Base-by-base conservation (phyloP, 2,113 vertebrate species). In the Macrotis lagotis region DNA sequence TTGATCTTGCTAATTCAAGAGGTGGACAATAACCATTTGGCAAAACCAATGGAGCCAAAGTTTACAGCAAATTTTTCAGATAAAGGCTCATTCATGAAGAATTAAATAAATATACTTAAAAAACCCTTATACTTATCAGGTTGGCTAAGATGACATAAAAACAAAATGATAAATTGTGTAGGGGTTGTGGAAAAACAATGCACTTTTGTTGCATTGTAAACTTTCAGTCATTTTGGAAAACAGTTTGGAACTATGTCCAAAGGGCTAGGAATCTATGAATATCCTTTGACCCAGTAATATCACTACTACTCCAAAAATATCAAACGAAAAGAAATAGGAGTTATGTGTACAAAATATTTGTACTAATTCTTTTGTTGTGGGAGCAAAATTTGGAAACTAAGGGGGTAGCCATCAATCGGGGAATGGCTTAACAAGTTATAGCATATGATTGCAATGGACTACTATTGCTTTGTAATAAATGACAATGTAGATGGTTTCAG, bases 151-250 rank as follows among this genome's bases (percentile, higher is more conserved):
- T n/a, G 14, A n/a, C 66, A 74, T 14, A 74, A 74, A 19, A n/a
- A 12, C 4, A n/a, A 74, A 74, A n/a, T n/a, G 6, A n/a, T 37
- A 74, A 74, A 74, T 74, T 74, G 28, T n/a, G 16, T 14, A 37
- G 66, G 12, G 1, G 37, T n/a, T 74, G 66, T 74, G 66, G 14
- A n/a, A 74, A 51, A 74, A 74, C 19, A 74, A 74, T n/a, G 1
- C 37, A n/a, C 6, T 1, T 2, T 44, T n/a, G 37, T 1, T n/a
- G 22, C 6, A 74, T 6, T 74, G 0, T n/a, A n/a, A n/a, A n/a
- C 16, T n/a, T n/a, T 1, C 37, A n/a, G 44, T 1, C 37, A n/a
- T 74, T 74, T 74, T 74, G 66, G 4, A n/a, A 16, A 74, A n/a
- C 16, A 44, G 44, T 74, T 74, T 74, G 14, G 10, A 59, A 59